Evolutionary conservation across 2,888 invertebrate species (phyloP), one percentile per base, ranked within the genome.

Genomic region (Tortricodes alternella): DNA sequence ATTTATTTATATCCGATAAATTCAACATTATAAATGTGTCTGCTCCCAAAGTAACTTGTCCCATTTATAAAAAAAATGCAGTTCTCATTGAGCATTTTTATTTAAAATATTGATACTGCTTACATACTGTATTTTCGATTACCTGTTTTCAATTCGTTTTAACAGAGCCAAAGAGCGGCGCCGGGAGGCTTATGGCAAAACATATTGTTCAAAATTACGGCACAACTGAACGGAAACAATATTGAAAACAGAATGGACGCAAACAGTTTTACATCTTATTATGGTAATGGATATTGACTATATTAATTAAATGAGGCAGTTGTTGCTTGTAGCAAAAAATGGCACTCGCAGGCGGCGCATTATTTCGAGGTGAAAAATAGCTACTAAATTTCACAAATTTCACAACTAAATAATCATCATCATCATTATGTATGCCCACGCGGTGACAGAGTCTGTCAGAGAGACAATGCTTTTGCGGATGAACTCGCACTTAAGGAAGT

Each of bases 131-230:
- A 80, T 78, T 87, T 88, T 88, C 89, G 89, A 89, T 89, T 89
- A 88, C 88, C 85, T 85, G 86, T 86, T 79, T 88, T 85, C 86
- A 87, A 88, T 89, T 85, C 83, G 83, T 80, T 89, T 87, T 84
- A 85, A 89, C 83, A 80, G 74, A 75, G 75, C 74, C 74, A 74
- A 78, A 73, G 77, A 71, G 72, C 70, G 70, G 83, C 89, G 82
- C 72, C 70, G 76, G 84, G n/a, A n/a, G 90, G 86, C 83, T 73
- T 75, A 76, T 74, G 75, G 75, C 76, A 73, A 75, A 80, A 81
- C 85, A 83, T 82, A 84, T 80, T 78, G 83, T 82, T 76, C 81
- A 85, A 88, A 87, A 88, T 89, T 83, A 89, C 85, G 80, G 77
- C 82, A 78, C 78, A 78, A 84, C 75, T 76, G 72, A 78, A 71